A percentile compares a stretch with the other conserved stretches of the same genome.
phyloP scores from a whole-genome alignment of 2,113 vertebrate genomes.

The Manacus vitellinus region DNA sequence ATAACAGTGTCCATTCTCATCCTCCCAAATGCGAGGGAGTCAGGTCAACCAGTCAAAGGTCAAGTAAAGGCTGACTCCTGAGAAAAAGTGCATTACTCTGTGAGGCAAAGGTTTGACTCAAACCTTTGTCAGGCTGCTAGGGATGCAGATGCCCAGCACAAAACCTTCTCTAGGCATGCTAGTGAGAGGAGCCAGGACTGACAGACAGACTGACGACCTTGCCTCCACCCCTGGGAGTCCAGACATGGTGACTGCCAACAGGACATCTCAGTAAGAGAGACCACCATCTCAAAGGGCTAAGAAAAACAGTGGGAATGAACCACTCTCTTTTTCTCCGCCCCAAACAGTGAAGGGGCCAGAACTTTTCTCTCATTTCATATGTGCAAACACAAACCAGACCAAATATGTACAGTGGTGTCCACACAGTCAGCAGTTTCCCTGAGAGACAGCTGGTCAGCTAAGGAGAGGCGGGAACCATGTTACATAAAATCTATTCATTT shows the following conservation, averaged over 20 bases:
- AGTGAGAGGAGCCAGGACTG: background rate
- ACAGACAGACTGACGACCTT: background rate
- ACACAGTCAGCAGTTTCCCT: background rate
- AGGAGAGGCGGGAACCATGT: background rate
- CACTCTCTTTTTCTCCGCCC: fast-evolving
- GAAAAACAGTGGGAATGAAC: background rate
- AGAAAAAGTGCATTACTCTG: background rate
- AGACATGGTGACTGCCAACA: background rate
- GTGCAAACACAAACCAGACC: background rate
- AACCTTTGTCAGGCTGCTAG: background rate
- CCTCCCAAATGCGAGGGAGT: background rate
- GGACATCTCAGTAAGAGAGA: background rate
- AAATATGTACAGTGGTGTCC: background rate
- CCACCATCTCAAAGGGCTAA: background rate
- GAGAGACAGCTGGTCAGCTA: background rate
- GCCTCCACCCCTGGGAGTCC: background rate
- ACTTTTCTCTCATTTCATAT: background rate
- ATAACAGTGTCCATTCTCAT: background rate
- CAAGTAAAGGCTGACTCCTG: background rate
- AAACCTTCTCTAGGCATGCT: background rate
- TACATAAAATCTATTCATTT: slow-evolving; percentile 10
- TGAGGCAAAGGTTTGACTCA: background rate
- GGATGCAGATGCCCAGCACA: background rate
- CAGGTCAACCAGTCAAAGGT: background rate
- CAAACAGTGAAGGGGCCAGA: background rate